phyloP scores from a whole-genome alignment of 2,797 vertebrate genomes.

The Gadopsis marmoratus region DNA sequence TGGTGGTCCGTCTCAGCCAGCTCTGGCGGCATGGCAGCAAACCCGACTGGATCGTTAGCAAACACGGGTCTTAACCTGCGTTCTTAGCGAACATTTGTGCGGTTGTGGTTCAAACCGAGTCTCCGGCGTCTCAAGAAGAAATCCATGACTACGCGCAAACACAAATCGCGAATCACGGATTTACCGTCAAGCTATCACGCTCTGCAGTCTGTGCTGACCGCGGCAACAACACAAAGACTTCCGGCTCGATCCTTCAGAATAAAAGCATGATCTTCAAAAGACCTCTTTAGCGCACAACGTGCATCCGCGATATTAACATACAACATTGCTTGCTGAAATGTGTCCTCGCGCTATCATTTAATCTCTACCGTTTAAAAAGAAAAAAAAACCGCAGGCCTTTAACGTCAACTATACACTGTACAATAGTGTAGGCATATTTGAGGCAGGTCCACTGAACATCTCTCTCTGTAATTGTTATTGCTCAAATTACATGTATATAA shows the following conservation, averaged over 20 bases:
- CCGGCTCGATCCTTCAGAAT: constrained; percentile 50
- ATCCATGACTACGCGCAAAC: background rate
- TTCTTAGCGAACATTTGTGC: background rate
- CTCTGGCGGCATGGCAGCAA: constrained; percentile 30
- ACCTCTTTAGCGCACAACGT: background rate
- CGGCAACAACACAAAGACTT: constrained; percentile 28
- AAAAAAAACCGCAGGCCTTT: background rate
- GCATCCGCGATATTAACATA: background rate
- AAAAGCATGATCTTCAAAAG: background rate
- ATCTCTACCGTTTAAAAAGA: background rate
- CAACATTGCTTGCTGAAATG: background rate
- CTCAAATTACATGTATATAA: background rate
- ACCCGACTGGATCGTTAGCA: constrained; percentile 5
- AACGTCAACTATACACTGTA: background rate
- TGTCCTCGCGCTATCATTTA: background rate
- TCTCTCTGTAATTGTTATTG: background rate
- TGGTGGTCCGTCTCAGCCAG: constrained; percentile 34
- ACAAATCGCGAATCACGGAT: background rate
- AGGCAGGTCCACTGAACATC: background rate
- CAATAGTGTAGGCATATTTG: background rate
- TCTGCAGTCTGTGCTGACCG: background rate
- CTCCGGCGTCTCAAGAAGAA: background rate
- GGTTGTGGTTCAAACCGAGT: background rate
- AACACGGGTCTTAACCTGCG: constrained; percentile 12
- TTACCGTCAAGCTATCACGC: constrained; percentile 28